Conservation (phyloP, 2,797 vertebrate species). For the Corythornis leucogaster region DNA sequence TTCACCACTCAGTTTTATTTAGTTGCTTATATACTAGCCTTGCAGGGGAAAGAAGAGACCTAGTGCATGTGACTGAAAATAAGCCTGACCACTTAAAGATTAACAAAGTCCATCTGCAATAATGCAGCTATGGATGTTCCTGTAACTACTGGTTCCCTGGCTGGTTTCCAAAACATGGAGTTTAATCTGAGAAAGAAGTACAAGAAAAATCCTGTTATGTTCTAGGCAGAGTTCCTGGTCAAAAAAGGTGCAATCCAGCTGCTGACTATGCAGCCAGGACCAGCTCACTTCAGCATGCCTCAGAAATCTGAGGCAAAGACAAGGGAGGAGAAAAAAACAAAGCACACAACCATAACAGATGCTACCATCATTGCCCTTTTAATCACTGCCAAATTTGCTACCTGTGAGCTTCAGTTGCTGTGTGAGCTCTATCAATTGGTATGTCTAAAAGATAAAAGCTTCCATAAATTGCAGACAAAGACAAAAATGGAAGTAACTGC, state of each 20-base stretch:
- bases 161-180: not conserved
- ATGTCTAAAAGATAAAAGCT: not conserved
- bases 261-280: not conserved
- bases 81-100: not conserved
- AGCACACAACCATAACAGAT: not conserved
- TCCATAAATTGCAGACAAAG: not conserved
- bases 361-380: not conserved
- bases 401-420: not conserved
- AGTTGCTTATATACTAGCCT: not conserved
- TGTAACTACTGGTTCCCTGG: not conserved
- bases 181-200: not conserved
- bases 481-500: not conserved
- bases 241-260: not conserved
- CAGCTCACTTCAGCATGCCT: not conserved
- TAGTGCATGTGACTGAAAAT: not conserved
- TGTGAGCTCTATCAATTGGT: not conserved
- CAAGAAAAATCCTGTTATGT: not conserved
- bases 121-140: not conserved
- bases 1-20: not conserved
- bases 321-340: not conserved
- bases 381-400: conserved; percentile 2
- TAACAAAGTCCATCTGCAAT: not conserved
- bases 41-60: not conserved
- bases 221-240: not conserved
- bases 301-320: not conserved